Conservation (phyloP, 1,140 invertebrate genomes). For the Mactra quadrangularis region DNA sequence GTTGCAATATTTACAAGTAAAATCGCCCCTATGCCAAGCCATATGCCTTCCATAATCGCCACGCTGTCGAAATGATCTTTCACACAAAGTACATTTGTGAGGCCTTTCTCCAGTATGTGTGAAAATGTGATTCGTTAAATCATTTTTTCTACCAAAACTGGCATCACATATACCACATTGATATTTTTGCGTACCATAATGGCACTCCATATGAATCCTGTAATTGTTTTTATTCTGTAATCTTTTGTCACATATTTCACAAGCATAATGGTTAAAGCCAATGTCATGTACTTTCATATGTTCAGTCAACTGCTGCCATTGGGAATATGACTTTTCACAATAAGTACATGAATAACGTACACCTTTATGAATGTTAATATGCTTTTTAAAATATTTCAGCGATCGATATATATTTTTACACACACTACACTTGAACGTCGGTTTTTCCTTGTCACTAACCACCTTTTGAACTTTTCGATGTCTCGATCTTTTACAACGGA, state of each 20-base stretch:
- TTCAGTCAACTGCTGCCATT: too few species aligned
- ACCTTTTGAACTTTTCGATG: too few species aligned
- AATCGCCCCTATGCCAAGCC: slow-evolving; percentile 3
- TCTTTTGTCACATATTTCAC: slow-evolving; percentile 1
- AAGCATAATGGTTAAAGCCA: neutral
- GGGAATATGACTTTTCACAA: too few species aligned
- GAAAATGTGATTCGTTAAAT: neutral
- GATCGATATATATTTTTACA: too few species aligned
- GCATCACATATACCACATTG: slow-evolving; percentile 15
- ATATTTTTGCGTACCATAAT: slow-evolving; percentile 1
- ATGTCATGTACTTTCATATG: too few species aligned
- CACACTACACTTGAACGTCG: too few species aligned
- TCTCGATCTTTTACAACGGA: too few species aligned
- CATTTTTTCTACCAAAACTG: slow-evolving; percentile 11
- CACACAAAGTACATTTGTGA: slow-evolving; percentile 7
- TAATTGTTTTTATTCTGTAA: neutral
- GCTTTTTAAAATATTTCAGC: too few species aligned
- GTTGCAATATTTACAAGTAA: slow-evolving; percentile 25
- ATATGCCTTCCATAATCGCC: slow-evolving; percentile 4
- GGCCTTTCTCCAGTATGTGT: slow-evolving; percentile 35
- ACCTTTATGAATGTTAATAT: too few species aligned
- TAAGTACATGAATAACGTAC: too few species aligned
- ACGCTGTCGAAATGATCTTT: neutral
- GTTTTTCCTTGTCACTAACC: too few species aligned
- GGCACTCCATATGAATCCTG: slow-evolving; percentile 19